Base-by-base conservation (phyloP, 2,888 invertebrate species). In the Ophioninae sp. region DNA sequence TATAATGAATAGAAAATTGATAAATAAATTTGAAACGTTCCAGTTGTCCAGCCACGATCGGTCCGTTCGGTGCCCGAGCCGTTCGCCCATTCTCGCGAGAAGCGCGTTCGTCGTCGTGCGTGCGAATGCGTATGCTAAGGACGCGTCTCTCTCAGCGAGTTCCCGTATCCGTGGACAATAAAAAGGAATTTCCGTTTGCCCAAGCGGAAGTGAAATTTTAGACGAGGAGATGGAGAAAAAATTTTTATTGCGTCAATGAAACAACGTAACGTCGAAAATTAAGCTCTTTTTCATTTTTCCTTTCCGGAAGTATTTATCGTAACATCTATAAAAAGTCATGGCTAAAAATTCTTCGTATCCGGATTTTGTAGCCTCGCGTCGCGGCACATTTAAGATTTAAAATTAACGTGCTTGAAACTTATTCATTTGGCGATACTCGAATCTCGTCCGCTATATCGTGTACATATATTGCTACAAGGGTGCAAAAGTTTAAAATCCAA, bases 21-120 rank as follows among this genome's bases (percentile, higher is more conserved):
- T 65, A 13, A 77, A 78, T 74, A 85, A 87, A 86, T 82, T 56
- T 57, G 21, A 56, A 61, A 81, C 87, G 89, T 93, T 94, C 62
- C 94, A 97, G 97, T 95, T 92, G 96, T 97, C 91, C 97, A 97
- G 92, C 97, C 97, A 81, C 96, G 97, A 90, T 96, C 96, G 83
- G 95, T 95, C 85, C 96, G 96, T 89, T 95, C 95, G 91, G 94
- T 95, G 85, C 89, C 90, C 30, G 95, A 95, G 82, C 90, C 93
- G 92, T 86, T 90, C 93, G 90, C 92, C 92, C 92, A 92, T 88
- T 94, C 94, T 87, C 94, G 94, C 77, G 94, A 95, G 88, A 96
- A 96, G 92, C 95, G 96, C 89, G 95, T 96, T 59, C 96, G 96
- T 93, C 95, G 96, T 90, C 96, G 96, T 93, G 95, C 96, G 86